These are phyloP conservation scores for Apeira syringaria DNA, from an alignment of 2,888 invertebrate species.

Conservation along the genomic window DNA sequence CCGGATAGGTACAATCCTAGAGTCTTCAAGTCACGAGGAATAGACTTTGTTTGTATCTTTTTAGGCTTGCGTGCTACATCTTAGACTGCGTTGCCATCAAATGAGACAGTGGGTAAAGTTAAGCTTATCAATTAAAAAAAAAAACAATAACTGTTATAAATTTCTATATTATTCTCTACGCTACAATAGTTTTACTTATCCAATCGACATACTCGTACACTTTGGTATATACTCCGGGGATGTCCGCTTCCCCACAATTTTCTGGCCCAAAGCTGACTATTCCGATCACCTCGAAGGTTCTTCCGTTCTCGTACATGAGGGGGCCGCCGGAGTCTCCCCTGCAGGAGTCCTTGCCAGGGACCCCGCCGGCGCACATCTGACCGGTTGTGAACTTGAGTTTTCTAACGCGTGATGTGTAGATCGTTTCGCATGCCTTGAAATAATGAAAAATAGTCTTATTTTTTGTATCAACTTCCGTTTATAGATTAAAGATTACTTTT, in stretches of 20 bases:
- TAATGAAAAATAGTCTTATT: no score
- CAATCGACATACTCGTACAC: constrained; percentile 81
- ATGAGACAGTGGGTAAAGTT: no score
- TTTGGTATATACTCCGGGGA: constrained; percentile 86
- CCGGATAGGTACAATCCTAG: no score
- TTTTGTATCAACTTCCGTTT: no score
- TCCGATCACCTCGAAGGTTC: constrained; percentile 58
- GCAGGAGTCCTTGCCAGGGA: constrained; percentile 82
- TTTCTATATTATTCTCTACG: no score
- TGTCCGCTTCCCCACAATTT: constrained; percentile 81
- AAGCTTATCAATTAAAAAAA: no score
- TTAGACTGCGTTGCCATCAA: no score
- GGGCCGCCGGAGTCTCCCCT: constrained; percentile 87
- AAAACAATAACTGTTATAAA: no score
- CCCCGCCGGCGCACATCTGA: constrained; percentile 84
- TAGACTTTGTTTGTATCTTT: no score
- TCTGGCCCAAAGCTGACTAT: constrained; percentile 86
- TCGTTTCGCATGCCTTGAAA: constrained; percentile 39
- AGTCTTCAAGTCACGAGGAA: no score
- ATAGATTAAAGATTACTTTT: no score
- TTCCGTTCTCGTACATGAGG: constrained; percentile 67
- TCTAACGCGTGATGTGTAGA: constrained; percentile 33
- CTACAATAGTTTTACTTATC: constrained; percentile 68
- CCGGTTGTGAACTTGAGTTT: constrained; percentile 36
- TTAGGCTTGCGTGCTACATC: no score